Evolutionary conservation across 2,113 vertebrate species (phyloP), one percentile per base, ranked within the genome.

Genomic region (Heterochromis multidens): DNA sequence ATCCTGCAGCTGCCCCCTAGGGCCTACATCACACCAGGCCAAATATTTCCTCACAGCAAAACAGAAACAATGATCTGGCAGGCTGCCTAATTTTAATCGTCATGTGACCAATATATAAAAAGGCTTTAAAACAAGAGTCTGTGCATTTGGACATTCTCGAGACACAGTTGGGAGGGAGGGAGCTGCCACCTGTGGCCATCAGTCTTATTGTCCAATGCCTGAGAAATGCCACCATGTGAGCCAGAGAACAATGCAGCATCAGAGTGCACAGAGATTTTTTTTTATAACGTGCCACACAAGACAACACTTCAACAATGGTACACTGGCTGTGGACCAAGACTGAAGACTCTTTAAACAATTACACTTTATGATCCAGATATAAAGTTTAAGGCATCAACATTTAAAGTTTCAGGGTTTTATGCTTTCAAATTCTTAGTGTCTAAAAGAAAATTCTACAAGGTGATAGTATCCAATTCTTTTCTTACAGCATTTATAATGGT

Each of bases 51-150:
- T 88, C 87, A 92, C 92, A 90, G 86, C 92, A 91, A 87, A 94
- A 94, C 93, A 90, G 89, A 89, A 94, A 96, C 95, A 95, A 94
- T 95, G 92, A 93, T 91, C 86, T 90, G 93, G 93, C 89, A 81
- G 11, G 8, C 79, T 54, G 88, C 94, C 94, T 93, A 85, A 95
- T 94, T 96, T 95, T 90, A 94, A 86, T 91, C 92, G 27, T 86
- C 82, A 81, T 85, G 92, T 65, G 65, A 89, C 82, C 70, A 85
- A 72, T 65, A 89, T 81, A 87, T 86, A 88, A 90, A 89, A 86
- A 84, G 82, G 76, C 49, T 92, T 91, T 77, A 92, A 94, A 95
- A 90, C 56, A 82, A 89, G 83, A 90, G 82, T 57, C 78, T 77
- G 56, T 60, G 49, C 25, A 72, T 87, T 76, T 62, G 85, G 85